These are phyloP conservation scores for Syritta pipiens DNA, from an alignment of 2,888 invertebrate species.

Conservation along the genomic window DNA sequence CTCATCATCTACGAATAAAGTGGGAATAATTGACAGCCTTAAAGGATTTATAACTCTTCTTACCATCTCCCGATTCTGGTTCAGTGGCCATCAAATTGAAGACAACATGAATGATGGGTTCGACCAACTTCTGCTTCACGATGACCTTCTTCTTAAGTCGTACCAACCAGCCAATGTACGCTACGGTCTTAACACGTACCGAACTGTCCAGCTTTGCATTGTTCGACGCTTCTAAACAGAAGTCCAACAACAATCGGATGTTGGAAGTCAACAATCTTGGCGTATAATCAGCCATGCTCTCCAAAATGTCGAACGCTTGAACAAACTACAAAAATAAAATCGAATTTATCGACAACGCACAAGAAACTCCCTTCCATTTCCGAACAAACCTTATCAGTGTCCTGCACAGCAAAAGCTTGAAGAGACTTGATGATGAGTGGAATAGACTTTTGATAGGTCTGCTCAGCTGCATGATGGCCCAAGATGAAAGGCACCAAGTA, in stretches of 20 bases:
- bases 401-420: constrained; percentile 81
- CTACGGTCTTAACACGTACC: constrained; percentile 85
- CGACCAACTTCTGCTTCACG: constrained; percentile 85
- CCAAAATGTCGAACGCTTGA: constrained; percentile 77
- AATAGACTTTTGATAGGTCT: constrained; percentile 82
- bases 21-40: neutral
- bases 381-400: constrained; percentile 80
- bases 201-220: constrained; percentile 82
- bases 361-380: neutral
- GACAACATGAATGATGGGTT: constrained; percentile 84
- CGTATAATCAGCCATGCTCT: constrained; percentile 76
- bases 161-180: constrained; percentile 84
- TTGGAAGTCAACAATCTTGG: constrained; percentile 80
- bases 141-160: constrained; percentile 85
- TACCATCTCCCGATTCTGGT: constrained; percentile 83
- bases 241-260: constrained; percentile 83
- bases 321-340: constrained; percentile 73
- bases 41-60: constrained; percentile 75
- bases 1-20: constrained; percentile 79
- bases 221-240: constrained; percentile 84
- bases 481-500: constrained; percentile 84
- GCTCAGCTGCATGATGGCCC: constrained; percentile 81
- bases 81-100: constrained; percentile 85
- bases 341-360: neutral
- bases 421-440: constrained; percentile 84